Conservation (phyloP, 2,797 vertebrate species). For the Pseudomugil tenellus region DNA sequence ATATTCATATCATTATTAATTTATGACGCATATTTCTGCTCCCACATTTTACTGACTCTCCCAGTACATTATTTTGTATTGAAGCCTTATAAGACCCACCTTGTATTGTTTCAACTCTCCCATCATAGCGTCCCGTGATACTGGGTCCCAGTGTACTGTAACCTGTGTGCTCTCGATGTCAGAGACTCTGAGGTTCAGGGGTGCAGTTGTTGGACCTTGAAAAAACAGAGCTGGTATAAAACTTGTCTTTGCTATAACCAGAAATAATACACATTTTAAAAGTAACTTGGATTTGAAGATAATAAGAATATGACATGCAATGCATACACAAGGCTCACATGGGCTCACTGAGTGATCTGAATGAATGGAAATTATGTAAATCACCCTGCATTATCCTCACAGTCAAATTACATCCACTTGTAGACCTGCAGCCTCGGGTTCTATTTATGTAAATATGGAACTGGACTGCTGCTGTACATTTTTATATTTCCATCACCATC, state of each 20-base stretch:
- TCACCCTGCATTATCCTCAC: background rate
- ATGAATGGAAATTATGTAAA: background rate
- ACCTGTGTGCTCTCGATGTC: conserved; percentile 91
- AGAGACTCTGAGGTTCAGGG: conserved; percentile 90
- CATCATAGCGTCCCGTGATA: conserved; percentile 88
- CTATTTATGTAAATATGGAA: background rate
- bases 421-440: background rate
- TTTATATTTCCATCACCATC: background rate
- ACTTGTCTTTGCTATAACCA: background rate
- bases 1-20: too few relatives aligned
- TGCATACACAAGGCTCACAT: background rate
- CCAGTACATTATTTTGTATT: background rate
- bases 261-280: background rate
- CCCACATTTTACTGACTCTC: background rate
- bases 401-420: background rate
- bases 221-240: conserved; percentile 12
- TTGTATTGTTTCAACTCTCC: conserved; percentile 95
- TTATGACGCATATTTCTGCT: too few relatives aligned
- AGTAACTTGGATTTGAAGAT: background rate
- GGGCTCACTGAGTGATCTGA: background rate
- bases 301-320: background rate
- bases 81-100: conserved; percentile 77
- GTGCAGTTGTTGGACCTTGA: conserved; percentile 90
- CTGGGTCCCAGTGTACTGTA: conserved; percentile 90
- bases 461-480: background rate